A percentile compares a stretch with the other conserved stretches of the same genome.
Evolutionary conservation across 2,113 vertebrate species (phyloP).

Genomic region (Apus apus): DNA sequence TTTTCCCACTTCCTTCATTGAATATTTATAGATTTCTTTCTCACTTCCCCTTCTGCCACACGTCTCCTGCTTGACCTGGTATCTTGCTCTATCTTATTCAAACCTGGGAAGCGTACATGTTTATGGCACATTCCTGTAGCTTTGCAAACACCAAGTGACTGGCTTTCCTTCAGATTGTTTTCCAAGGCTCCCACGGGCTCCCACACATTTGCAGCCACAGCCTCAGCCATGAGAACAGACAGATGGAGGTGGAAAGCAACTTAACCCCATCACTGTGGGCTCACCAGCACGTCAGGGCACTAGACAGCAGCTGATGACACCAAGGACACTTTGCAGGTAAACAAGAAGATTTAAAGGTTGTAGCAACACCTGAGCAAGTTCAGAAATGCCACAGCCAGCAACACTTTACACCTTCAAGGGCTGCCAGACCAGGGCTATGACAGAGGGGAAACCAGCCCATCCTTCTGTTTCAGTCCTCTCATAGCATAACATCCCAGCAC

Average conservation of each 20-base stretch:
- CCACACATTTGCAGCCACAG: not conserved
- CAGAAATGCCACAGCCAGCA: not conserved
- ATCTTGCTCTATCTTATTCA: not conserved
- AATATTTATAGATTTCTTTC: constrained; percentile 52
- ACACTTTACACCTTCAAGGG: not conserved
- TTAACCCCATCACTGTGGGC: not conserved
- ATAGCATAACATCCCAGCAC: not conserved
- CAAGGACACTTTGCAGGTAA: not conserved
- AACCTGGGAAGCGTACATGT: not conserved
- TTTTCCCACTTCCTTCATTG: constrained; percentile 30
- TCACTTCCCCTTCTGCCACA: constrained; percentile 11
- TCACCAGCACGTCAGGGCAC: not conserved
- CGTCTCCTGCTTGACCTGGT: constrained; percentile 38
- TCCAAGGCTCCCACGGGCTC: not conserved
- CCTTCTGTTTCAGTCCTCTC: not conserved
- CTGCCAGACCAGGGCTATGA: not conserved
- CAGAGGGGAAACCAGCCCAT: not conserved
- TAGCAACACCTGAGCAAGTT: not conserved
- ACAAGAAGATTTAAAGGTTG: not conserved
- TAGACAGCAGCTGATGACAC: not conserved
- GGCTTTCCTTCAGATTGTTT: not conserved
- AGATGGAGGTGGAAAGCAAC: constrained; percentile 9
- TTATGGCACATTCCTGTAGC: not conserved
- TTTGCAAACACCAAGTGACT: not conserved
- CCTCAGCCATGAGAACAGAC: not conserved